Evolutionary conservation across 2,797 vertebrate species (phyloP), one percentile per base, ranked within the genome.

Genomic region (Myoxocephalus aenaeus): DNA sequence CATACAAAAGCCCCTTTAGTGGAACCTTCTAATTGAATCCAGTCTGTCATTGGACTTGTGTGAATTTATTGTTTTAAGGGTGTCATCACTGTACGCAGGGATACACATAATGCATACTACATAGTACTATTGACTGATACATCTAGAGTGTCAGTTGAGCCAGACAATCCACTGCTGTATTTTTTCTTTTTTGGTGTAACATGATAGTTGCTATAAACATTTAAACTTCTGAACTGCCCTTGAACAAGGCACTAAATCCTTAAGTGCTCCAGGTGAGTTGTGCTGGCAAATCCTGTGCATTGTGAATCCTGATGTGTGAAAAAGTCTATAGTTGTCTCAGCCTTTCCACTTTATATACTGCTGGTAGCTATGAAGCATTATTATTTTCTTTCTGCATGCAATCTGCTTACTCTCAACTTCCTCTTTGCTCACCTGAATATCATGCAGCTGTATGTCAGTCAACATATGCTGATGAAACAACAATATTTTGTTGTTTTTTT

Each of bases 341-440:
- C 29, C 34, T 64, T 75, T 75, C 34, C 70, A 46, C 42, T n/a
- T 63, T 44, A 79, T 62, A 63, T 61, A 70, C 69, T 70, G 13
- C 53, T 67, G 50, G 66, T 77, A n/a, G 40, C 73, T 78, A 62
- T 54, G 27, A 75, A 82, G 74, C 51, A 78, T 63, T 75, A 70
- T 69, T 51, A 38, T 74, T 82, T 81, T 77, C 62, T 80, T 63
- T 80, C 71, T 65, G 36, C 70, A 74, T 84, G 78, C 82, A 74
- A 58, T 77, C 67, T 76, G 73, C 65, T 86, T 58, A 20, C 34
- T 72, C 67, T 79, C 58, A 67, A 44, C 78, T 83, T 91, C 80
- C 84, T 87, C 72, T 88, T 77, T 42, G 70, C 80, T 85, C 81
- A 81, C 75, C 83, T 83, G 82, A 88, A 88, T 86, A 65, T 81